Conservation (phyloP, 2,888 invertebrate genomes). For the Craniophora ligustri region DNA sequence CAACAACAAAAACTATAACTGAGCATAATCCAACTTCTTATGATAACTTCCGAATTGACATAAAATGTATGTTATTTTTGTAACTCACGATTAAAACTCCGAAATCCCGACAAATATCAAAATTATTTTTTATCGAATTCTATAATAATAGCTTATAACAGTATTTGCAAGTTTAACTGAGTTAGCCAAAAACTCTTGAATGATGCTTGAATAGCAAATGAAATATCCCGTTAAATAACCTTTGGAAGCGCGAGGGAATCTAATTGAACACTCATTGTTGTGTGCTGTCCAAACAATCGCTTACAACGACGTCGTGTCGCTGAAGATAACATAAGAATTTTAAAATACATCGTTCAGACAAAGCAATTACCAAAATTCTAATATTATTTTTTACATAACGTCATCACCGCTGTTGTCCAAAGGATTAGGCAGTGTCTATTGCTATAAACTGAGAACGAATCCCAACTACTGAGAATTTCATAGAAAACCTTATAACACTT, state of each 20-base stretch:
- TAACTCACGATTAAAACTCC: too few species aligned
- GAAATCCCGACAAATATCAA: too few species aligned
- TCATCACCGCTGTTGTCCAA: too few species aligned
- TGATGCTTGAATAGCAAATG: constrained; percentile 45
- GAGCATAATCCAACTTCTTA: constrained; percentile 22
- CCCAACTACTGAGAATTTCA: too few species aligned
- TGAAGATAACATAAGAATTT: constrained; percentile 15
- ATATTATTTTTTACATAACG: too few species aligned
- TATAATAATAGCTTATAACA: too few species aligned
- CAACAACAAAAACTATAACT: constrained; percentile 28
- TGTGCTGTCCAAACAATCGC: constrained; percentile 23
- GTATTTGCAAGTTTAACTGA: constrained; percentile 33
- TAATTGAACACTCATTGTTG: constrained; percentile 27
- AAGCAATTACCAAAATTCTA: background rate
- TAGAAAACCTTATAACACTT: too few species aligned
- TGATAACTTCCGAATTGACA: background rate
- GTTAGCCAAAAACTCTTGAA: constrained; percentile 34
- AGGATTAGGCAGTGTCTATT: too few species aligned
- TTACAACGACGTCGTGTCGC: background rate
- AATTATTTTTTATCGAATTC: too few species aligned
- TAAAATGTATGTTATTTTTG: too few species aligned
- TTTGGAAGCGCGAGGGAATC: constrained; percentile 34
- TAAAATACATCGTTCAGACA: constrained; percentile 1
- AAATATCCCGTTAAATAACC: constrained; percentile 48
- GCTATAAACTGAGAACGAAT: too few species aligned